These are phyloP conservation scores for Knipowitschia caucasica DNA, from an alignment of 2,797 vertebrate genomes.

Conservation along the genomic window DNA sequence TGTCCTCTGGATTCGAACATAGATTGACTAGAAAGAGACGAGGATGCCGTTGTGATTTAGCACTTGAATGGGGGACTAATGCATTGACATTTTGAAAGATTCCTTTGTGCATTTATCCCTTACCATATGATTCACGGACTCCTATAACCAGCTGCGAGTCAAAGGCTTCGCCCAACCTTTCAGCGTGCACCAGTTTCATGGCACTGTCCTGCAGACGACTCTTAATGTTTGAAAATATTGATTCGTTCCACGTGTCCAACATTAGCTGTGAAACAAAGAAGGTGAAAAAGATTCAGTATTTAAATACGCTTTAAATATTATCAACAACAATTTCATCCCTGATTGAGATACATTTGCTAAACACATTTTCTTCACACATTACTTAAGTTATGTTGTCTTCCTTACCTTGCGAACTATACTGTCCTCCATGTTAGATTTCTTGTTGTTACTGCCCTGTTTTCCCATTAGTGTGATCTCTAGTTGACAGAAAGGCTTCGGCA, in stretches of 20 bases:
- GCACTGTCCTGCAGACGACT: slow-evolving; percentile 96
- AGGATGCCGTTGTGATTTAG: neutral
- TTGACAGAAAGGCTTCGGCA: slow-evolving; percentile 97
- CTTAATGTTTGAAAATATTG: slow-evolving; percentile 99
- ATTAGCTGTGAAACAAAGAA: slow-evolving; percentile 78
- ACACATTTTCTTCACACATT: neutral
- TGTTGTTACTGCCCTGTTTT: slow-evolving; percentile 92
- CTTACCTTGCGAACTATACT: slow-evolving; percentile 96
- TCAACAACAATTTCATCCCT: neutral
- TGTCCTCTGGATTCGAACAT: slow-evolving; percentile 96
- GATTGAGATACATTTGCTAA: neutral
- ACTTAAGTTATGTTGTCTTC: neutral
- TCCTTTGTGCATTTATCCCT: slow-evolving; percentile 8
- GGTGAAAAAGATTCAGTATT: neutral
- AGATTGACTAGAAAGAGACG: slow-evolving; percentile 83
- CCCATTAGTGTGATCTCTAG: slow-evolving; percentile 90
- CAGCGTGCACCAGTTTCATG: slow-evolving; percentile 96
- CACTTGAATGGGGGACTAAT: neutral
- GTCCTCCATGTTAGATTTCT: slow-evolving; percentile 96
- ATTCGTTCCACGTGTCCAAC: slow-evolving; percentile 98
- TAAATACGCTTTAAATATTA: neutral
- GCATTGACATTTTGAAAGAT: neutral
- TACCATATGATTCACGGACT: slow-evolving; percentile 95
- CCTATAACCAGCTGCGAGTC: slow-evolving; percentile 97
- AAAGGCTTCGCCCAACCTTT: slow-evolving; percentile 93